phyloP scores from a whole-genome alignment of 2,888 invertebrate genomes.

The Amaurobius ferox region DNA sequence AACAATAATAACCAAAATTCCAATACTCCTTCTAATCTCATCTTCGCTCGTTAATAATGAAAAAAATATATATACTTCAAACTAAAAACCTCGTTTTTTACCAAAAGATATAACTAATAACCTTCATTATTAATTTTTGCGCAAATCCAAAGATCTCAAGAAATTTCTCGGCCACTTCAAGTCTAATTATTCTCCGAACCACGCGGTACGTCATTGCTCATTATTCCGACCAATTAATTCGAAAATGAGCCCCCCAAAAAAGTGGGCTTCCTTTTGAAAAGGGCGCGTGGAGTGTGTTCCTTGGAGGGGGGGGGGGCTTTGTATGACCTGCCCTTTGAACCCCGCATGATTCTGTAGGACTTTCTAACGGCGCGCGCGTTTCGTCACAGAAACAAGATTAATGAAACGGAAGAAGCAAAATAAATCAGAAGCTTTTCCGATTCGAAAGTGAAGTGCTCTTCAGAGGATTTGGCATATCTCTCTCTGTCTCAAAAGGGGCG shows the following conservation, averaged over 20 bases:
- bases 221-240: constrained; percentile 18
- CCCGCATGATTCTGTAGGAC: constrained; percentile 16
- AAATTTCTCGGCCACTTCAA: not conserved
- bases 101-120: not conserved
- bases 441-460: constrained; percentile 69
- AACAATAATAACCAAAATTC: no score
- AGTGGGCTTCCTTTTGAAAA: not conserved
- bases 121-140: not conserved
- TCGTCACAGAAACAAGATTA: constrained; percentile 34
- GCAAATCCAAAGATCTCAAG: not conserved
- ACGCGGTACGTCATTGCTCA: not conserved
- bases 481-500: constrained; percentile 41
- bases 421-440: constrained; percentile 48
- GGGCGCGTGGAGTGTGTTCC: not conserved
- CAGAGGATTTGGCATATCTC: constrained; percentile 32
- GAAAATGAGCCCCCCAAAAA: constrained; percentile 3
- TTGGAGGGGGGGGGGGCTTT: no score
- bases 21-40: no score
- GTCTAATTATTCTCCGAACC: not conserved
- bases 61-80: not conserved
- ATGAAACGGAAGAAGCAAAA: constrained; percentile 69
- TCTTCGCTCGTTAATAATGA: no score
- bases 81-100: not conserved
- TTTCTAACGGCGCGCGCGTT: constrained; percentile 42
- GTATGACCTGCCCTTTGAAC: constrained; percentile 59